Evolutionary conservation across 2,797 vertebrate genomes (phyloP), one percentile per base, ranked within the genome.

Genomic region (Cercopithecus diana): DNA sequence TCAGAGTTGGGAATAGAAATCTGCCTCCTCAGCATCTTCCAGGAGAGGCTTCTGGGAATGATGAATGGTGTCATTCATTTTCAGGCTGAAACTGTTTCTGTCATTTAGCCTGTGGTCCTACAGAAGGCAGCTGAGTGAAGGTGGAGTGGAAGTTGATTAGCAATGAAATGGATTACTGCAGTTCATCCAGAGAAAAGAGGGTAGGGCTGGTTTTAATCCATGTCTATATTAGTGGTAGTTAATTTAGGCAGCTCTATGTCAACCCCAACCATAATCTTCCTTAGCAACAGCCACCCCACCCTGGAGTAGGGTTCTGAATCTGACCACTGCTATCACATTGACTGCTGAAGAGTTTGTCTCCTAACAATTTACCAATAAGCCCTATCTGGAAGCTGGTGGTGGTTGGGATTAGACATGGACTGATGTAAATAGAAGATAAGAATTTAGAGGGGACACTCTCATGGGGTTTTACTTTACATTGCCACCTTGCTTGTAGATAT

Each of bases 151-250:
- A 94, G 72, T 90, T 61, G 70, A 93, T 70, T 97, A 98, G 41
- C 24, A 26, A 75, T 82, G 93, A 98, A 95, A 76, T 64, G 52
- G 50, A 95, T 95, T 95, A 70, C 36, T 86, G 41, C 19, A 93
- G 36, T 50, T 93, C 45, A 97, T 75, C 43, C 81, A 95, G 82
- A 95, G 73, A 85, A 79, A 95, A 93, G 15, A 80, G 36, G 11
- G 24, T 82, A n/a, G 39, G 28, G n/a, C 22, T 92, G n/a, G 24
- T 86, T 96, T 96, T 70, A 95, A 90, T 91, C 12, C 22, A 73
- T 76, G 43, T 67, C 61, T 96, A n/a, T 97, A 97, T 97, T 77
- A 30, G 39, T 87, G 36, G 20, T 97, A 96, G 94, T 97, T 82
- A 7, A 95, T 91, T 87, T 13, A 91, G 43, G 19, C 1, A 36